Conservation (phyloP, 2,888 invertebrate genomes). For the Oeneis ivallda region DNA sequence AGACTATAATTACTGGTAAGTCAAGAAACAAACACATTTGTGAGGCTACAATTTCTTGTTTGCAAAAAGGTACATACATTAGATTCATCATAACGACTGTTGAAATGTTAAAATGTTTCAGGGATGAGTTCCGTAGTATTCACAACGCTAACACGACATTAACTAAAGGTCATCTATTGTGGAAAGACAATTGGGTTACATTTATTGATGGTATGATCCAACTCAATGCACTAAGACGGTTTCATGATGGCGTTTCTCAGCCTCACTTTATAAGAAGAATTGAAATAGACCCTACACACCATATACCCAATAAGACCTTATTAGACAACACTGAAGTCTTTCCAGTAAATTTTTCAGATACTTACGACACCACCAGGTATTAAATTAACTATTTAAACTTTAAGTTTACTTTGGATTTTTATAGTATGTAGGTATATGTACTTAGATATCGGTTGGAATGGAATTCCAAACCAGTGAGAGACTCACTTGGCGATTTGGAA, state of each 20-base stretch:
- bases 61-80: too few relatives aligned
- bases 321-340: slow-evolving; percentile 36
- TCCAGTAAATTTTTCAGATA: slow-evolving; percentile 39
- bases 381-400: neutral
- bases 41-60: too few relatives aligned
- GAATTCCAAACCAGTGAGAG: too few relatives aligned
- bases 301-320: slow-evolving; percentile 32
- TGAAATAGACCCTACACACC: slow-evolving; percentile 48
- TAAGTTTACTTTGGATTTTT: neutral
- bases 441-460: too few relatives aligned
- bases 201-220: slow-evolving; percentile 92
- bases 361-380: neutral
- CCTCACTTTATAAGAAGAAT: slow-evolving; percentile 73
- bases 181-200: slow-evolving; percentile 90
- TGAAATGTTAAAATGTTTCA: slow-evolving; percentile 10
- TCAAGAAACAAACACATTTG: too few relatives aligned
- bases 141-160: slow-evolving; percentile 46
- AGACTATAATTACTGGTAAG: slow-evolving; percentile 50
- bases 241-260: slow-evolving; percentile 82
- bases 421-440: too few relatives aligned
- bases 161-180: slow-evolving; percentile 67
- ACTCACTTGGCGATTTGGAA: too few relatives aligned
- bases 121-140: slow-evolving; percentile 55
- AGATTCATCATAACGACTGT: neutral
- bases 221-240: slow-evolving; percentile 84